A percentile compares a stretch with the other conserved stretches of the same genome.
phyloP scores from a whole-genome alignment of 2,113 vertebrate species.

The Junco hyemalis region DNA sequence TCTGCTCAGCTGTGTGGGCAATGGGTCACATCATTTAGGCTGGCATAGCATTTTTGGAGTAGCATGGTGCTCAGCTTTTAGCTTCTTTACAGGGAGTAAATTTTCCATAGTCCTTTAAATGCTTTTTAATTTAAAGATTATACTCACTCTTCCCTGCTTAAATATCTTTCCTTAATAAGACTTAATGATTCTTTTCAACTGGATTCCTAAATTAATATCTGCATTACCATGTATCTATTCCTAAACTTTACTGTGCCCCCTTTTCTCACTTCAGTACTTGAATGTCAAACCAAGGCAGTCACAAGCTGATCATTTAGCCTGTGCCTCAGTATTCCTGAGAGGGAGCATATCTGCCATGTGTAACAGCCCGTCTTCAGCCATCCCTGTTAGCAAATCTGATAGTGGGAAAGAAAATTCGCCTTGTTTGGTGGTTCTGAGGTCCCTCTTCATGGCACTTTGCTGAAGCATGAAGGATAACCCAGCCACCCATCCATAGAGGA shows the following conservation, averaged over 20 bases:
- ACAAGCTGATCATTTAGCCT: background rate
- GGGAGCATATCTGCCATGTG: accelerated
- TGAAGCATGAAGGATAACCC: background rate
- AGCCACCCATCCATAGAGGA: background rate
- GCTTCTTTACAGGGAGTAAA: background rate
- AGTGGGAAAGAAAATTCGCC: background rate
- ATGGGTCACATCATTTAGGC: background rate
- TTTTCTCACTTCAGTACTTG: background rate
- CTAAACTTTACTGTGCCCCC: background rate
- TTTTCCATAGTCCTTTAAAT: background rate
- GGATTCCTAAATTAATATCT: background rate
- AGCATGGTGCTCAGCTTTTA: background rate
- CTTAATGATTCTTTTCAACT: background rate
- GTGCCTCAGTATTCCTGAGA: background rate
- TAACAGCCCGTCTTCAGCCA: background rate
- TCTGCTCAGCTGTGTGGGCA: background rate
- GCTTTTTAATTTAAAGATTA: background rate
- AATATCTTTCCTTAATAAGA: background rate
- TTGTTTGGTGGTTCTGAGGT: background rate
- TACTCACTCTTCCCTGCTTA: background rate
- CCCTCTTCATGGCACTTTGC: background rate
- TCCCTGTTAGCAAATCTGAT: background rate
- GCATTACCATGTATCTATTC: background rate
- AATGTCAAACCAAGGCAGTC: background rate
- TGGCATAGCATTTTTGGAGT: background rate